Base-by-base conservation (phyloP, 64 coral and sea anemone genomes). In the Platygyra sinensis region DNA sequence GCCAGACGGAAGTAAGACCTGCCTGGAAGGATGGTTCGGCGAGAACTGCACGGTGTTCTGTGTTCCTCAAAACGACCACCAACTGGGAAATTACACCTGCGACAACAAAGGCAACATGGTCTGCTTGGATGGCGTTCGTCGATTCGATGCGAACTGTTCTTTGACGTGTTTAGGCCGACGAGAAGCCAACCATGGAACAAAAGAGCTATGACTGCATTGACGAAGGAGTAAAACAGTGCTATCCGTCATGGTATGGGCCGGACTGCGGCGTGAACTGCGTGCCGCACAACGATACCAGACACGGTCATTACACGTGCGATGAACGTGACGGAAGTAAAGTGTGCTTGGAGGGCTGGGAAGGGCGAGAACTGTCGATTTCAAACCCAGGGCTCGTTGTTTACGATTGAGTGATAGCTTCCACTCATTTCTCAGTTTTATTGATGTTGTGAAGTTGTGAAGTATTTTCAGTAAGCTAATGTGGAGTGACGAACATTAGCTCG, bases 231-330 rank as follows among this genome's bases (percentile, higher is more conserved):
- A 96, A 90, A 52, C 14, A 86, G 17, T 96, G 94, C 79, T 46
- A 90, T 63, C 38, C 55, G 3, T 31, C 52, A 24, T 96, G 94
- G 94, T 93, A 90, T 49, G 87, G 91, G 32, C 18, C 87, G 27
- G 89, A 86, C 50, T 96, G 94, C 60, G 86, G 33, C 36, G 72
- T 73, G 11, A 67, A 76, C 22, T 96, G 94, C 86, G 32, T 72
- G 15, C 73, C 86, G 15, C 75, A 74, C 25, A 72, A 78, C 38
- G 67, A 83, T 69, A 42, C 38, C 11, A 18, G 33, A 0, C 8
- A 87, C 20, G 82, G 87, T 22, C 76, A 96, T 67, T 96, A 96
- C 72, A 77, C 73, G 60, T 96, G 94, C 79, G 57, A 93, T 33
- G 54, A 62, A 20, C 74, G 67, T 28, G 88, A 91, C 29, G 94